Conservation (phyloP, 2,888 invertebrate genomes). For the Orthonevra nobilis region DNA sequence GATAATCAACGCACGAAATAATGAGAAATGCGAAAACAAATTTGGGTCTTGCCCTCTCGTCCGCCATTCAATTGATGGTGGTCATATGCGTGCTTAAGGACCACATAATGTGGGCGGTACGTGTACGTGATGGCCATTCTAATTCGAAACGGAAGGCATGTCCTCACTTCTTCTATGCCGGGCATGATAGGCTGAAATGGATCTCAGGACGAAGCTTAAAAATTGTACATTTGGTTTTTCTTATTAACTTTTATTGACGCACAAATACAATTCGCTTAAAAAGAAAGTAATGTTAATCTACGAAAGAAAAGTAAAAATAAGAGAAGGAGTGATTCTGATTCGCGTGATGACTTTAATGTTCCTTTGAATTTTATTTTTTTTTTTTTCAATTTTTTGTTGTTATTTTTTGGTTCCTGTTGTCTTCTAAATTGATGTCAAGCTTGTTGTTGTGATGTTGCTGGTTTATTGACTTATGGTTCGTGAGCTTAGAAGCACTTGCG, state of each 20-base stretch:
- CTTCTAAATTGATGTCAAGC: background rate
- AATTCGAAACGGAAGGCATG: conserved; percentile 27
- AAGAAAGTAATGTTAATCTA: conserved; percentile 53
- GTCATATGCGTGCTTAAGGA: conserved; percentile 54
- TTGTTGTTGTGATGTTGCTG: conserved; percentile 40
- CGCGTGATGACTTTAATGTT: conserved; percentile 71
- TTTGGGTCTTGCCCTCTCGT: conserved; percentile 42
- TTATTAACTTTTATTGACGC: conserved; percentile 55
- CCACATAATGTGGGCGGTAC: conserved; percentile 41
- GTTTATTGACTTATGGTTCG: conserved; percentile 15
- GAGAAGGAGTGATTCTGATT: conserved; percentile 64
- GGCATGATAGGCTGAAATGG: background rate
- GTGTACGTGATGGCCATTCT: conserved; percentile 60
- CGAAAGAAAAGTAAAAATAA: conserved; percentile 37
- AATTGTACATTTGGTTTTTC: conserved; percentile 8
- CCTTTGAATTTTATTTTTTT: conserved; percentile 64
- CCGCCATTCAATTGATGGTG: conserved; percentile 24
- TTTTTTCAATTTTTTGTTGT: conserved; percentile 45
- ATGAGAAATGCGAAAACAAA: conserved; percentile 67
- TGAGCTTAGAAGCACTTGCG: conserved; percentile 96
- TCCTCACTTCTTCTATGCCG: background rate
- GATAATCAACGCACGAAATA: conserved; percentile 66
- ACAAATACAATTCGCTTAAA: conserved; percentile 63
- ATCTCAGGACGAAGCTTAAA: conserved; percentile 4
- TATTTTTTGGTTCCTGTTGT: background rate